These are phyloP conservation scores for Nephrotoma flavescens DNA, from an alignment of 2,888 invertebrate genomes.

Conservation along the genomic window DNA sequence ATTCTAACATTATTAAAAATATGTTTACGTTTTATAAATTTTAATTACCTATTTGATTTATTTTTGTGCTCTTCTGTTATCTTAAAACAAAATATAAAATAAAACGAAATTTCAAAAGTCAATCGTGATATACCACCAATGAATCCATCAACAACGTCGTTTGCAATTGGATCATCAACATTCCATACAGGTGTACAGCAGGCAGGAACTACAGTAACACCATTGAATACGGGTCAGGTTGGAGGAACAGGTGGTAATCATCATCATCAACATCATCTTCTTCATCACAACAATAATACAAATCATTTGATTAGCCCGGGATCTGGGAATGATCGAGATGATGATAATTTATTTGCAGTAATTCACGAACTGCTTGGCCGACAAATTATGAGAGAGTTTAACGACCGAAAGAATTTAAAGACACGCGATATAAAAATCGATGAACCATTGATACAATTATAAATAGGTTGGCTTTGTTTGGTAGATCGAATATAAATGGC, in stretches of 20 bases:
- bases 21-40: background rate
- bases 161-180: background rate
- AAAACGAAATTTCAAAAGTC: background rate
- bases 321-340: background rate
- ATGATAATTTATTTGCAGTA: slow-evolving; percentile 10
- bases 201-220: background rate
- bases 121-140: background rate
- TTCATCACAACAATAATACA: background rate
- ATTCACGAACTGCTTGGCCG: slow-evolving; percentile 23
- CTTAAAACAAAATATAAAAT: background rate
- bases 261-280: background rate
- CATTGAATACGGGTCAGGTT: background rate
- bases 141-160: background rate
- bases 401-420: slow-evolving; percentile 9
- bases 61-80: background rate
- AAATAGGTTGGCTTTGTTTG: background rate
- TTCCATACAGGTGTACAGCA: background rate
- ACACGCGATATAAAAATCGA: background rate
- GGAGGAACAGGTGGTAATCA: background rate
- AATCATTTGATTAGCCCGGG: background rate
- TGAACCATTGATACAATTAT: background rate
- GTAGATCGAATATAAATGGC: background rate
- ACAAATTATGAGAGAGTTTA: slow-evolving; percentile 22
- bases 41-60: background rate
- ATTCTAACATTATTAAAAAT: background rate